Evolutionary conservation across 2,797 vertebrate genomes (phyloP).

Genomic region (Crenichthys baileyi): DNA sequence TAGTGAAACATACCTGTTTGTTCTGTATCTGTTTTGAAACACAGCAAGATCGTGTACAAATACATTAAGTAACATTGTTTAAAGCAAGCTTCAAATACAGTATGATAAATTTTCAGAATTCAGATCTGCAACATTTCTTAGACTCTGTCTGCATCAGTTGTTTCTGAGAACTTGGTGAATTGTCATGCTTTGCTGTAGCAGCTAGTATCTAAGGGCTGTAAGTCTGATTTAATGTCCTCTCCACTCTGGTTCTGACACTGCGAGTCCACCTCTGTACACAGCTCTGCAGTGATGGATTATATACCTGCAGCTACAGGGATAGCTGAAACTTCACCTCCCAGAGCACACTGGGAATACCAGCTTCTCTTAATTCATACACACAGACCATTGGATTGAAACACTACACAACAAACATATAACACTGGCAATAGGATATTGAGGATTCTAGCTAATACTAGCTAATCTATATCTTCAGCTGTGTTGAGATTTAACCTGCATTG

Average conservation of each 20-base stretch:
- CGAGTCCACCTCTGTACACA: slow-evolving; percentile 63
- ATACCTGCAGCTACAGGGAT: slow-evolving; percentile 70
- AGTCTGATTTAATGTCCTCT: slow-evolving; percentile 63
- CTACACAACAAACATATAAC: neutral
- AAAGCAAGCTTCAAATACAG: neutral
- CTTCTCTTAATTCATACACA: slow-evolving; percentile 59
- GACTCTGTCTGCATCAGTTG: slow-evolving; percentile 31
- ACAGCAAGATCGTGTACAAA: neutral
- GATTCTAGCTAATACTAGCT: neutral
- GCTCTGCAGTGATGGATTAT: slow-evolving; percentile 73
- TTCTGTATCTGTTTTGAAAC: neutral
- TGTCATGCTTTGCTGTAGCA: slow-evolving; percentile 48
- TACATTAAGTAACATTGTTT: neutral
- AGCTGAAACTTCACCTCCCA: slow-evolving; percentile 52
- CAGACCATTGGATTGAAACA: slow-evolving; percentile 46
- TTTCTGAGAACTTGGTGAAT: slow-evolving; percentile 49
- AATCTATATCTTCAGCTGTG: neutral
- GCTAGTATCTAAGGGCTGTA: slow-evolving; percentile 54
- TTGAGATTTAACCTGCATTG: neutral
- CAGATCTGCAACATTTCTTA: slow-evolving; percentile 8
- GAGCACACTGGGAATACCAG: slow-evolving; percentile 51
- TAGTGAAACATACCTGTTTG: slow-evolving; percentile 12
- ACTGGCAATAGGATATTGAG: neutral
- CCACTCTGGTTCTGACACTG: slow-evolving; percentile 54
- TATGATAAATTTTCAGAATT: neutral